Conservation (phyloP, 2,888 invertebrate species). For the Drosophila nigricruria region DNA sequence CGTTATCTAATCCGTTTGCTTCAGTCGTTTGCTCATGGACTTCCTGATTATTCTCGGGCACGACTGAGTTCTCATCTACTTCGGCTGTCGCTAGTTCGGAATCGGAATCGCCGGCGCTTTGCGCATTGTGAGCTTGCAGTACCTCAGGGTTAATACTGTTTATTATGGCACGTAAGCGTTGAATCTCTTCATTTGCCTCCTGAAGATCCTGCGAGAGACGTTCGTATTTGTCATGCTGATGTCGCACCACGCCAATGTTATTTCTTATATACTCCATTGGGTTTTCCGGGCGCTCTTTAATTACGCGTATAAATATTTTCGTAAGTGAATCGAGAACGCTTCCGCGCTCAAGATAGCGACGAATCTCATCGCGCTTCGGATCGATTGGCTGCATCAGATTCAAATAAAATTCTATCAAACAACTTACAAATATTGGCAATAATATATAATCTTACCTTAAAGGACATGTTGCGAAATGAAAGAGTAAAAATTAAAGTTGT, state of each 20-base stretch:
- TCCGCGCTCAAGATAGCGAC: conserved; percentile 84
- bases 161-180: conserved; percentile 74
- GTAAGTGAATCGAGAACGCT: conserved; percentile 84
- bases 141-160: conserved; percentile 73
- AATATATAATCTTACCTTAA: conserved; percentile 65
- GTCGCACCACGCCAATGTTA: conserved; percentile 81
- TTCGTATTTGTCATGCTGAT: conserved; percentile 80
- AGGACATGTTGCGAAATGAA: conserved; percentile 69
- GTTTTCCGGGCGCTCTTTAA: conserved; percentile 83
- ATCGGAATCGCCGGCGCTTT: conserved; percentile 13
- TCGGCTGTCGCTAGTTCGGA: conserved; percentile 27
- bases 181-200: conserved; percentile 77
- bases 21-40: conserved; percentile 1
- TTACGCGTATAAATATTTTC: conserved; percentile 83
- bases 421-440: background rate
- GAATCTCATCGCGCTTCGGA: conserved; percentile 85
- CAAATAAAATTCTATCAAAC: background rate
- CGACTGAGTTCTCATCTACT: conserved; percentile 6
- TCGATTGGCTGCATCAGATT: conserved; percentile 82
- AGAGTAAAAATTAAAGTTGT: conserved; percentile 18
- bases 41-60: conserved; percentile 1
- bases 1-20: conserved; percentile 17
- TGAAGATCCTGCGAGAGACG: conserved; percentile 79
- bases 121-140: conserved; percentile 40
- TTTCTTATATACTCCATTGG: conserved; percentile 83